Evolutionary conservation across 2,888 invertebrate species (phyloP).

Genomic region (Clostera curtula): DNA sequence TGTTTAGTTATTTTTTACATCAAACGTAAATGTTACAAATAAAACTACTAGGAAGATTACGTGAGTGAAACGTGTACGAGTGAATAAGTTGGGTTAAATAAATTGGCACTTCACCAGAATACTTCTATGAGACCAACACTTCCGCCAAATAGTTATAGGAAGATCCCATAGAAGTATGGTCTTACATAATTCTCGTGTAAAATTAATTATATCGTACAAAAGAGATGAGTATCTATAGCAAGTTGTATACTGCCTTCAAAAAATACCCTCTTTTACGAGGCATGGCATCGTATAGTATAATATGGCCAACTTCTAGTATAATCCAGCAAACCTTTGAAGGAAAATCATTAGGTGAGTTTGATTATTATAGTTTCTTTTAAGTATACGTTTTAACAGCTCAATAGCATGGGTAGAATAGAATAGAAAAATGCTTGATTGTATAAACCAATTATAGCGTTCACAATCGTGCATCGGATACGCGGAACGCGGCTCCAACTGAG

Average conservation of each 20-base stretch:
- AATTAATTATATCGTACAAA: slow-evolving; percentile 3
- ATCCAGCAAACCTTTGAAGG: slow-evolving; percentile 83
- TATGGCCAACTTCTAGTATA: slow-evolving; percentile 84
- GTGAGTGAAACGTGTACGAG: too few relatives aligned
- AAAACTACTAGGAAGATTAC: background rate
- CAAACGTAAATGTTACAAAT: background rate
- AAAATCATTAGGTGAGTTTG: slow-evolving; percentile 72
- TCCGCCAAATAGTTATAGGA: slow-evolving; percentile 15
- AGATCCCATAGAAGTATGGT: slow-evolving; percentile 22
- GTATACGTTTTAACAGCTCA: background rate
- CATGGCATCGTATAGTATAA: slow-evolving; percentile 81
- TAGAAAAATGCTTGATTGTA: too few relatives aligned
- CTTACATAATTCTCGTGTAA: slow-evolving; percentile 18
- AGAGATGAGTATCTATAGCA: slow-evolving; percentile 48
- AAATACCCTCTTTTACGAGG: slow-evolving; percentile 71
- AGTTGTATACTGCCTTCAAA: slow-evolving; percentile 38
- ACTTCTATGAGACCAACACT: slow-evolving; percentile 16
- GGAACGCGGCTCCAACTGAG: too few relatives aligned
- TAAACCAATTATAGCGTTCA: too few relatives aligned
- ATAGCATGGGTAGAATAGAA: background rate
- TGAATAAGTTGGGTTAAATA: slow-evolving; percentile 5
- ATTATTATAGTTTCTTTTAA: slow-evolving; percentile 1
- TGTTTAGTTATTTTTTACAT: too few relatives aligned
- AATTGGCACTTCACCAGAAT: slow-evolving; percentile 31
- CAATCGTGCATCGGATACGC: too few relatives aligned